phyloP scores from a whole-genome alignment of 2,888 invertebrate genomes.

The Napeogenes sylphis region DNA sequence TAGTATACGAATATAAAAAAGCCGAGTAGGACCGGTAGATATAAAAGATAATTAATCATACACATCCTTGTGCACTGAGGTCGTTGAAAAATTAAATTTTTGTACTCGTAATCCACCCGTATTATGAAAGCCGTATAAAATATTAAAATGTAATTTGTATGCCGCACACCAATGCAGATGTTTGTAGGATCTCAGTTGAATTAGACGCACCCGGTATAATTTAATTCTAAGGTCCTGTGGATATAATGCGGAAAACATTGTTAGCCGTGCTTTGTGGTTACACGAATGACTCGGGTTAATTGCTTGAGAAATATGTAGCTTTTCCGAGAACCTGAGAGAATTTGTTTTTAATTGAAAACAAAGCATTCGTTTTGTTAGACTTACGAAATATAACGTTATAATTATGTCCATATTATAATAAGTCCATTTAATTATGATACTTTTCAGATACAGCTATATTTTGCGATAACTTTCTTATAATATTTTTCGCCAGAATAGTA shows the following conservation, averaged over 20 bases:
- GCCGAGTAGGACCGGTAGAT: not conserved
- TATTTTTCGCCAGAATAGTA: not conserved
- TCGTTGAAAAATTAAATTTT: slow-evolving; percentile 21
- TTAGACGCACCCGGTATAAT: slow-evolving; percentile 20
- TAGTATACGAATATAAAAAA: too few species aligned
- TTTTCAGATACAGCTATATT: not conserved
- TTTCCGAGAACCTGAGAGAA: slow-evolving; percentile 6
- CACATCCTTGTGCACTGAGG: not conserved
- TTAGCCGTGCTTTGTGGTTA: slow-evolving; percentile 9
- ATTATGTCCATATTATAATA: too few species aligned
- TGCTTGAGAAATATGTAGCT: slow-evolving; percentile 7
- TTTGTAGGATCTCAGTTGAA: slow-evolving; percentile 20
- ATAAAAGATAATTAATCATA: not conserved
- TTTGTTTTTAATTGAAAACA: slow-evolving; percentile 6
- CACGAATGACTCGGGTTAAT: slow-evolving; percentile 10
- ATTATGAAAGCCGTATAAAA: slow-evolving; percentile 26
- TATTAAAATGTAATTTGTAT: slow-evolving; percentile 32
- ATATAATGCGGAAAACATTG: slow-evolving; percentile 9
- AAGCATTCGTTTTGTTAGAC: not conserved
- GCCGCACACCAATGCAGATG: slow-evolving; percentile 22
- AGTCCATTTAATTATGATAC: too few species aligned
- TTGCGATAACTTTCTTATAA: not conserved
- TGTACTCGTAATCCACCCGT: slow-evolving; percentile 21
- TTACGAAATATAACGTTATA: not conserved
- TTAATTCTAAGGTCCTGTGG: slow-evolving; percentile 15